phyloP scores from a whole-genome alignment of 2,797 vertebrate genomes.

The Lateolabrax maculatus region DNA sequence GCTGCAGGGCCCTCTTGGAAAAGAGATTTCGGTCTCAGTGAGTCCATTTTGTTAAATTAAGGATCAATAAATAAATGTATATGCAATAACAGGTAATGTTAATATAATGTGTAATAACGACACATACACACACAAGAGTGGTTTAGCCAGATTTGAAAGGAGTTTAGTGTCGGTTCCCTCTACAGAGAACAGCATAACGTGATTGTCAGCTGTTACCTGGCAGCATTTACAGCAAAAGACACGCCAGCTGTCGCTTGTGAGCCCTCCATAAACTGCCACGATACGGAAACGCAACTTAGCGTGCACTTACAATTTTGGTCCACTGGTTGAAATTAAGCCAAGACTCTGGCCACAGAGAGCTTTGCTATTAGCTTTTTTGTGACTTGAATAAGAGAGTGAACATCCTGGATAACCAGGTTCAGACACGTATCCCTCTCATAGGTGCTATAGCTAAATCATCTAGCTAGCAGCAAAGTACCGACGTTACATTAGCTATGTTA shows the following conservation, averaged over 20 bases:
- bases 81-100: too few relatives aligned
- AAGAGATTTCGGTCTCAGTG: too few relatives aligned
- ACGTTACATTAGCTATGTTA: neutral
- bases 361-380: neutral
- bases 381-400: neutral
- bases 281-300: neutral
- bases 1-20: too few relatives aligned
- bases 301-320: rapidly evolving
- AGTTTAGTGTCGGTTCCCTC: too few relatives aligned
- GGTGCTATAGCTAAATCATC: slow-evolving; percentile 35
- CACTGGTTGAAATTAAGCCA: neutral
- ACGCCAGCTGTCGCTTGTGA: neutral
- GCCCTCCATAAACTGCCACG: neutral
- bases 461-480: slow-evolving; percentile 47
- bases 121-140: too few relatives aligned
- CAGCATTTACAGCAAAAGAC: neutral
- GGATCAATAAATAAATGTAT: too few relatives aligned
- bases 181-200: neutral
- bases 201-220: neutral
- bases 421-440: slow-evolving; percentile 50
- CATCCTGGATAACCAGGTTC: neutral
- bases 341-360: neutral
- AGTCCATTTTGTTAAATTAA: too few relatives aligned
- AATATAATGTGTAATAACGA: too few relatives aligned
- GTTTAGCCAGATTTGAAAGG: neutral